Conservation (phyloP, 2,797 vertebrate species). For the Pyrocephalus nanus region DNA sequence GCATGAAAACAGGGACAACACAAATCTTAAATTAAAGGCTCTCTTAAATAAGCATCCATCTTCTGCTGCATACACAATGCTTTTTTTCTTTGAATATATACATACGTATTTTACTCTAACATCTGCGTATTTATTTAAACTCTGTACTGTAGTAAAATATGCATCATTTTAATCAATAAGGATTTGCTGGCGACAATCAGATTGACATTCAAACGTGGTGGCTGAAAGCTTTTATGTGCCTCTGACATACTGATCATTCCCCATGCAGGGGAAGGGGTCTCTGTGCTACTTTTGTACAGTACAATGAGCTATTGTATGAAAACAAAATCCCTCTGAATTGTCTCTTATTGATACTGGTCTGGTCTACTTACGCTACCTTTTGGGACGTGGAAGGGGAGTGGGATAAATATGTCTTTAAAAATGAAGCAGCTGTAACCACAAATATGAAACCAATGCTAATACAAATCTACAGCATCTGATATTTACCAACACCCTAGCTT, state of each 20-base stretch:
- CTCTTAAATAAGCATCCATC: slow-evolving; percentile 82
- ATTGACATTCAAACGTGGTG: slow-evolving; percentile 66
- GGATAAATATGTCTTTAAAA: slow-evolving; percentile 57
- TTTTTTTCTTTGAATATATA: slow-evolving; percentile 81
- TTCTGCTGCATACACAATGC: slow-evolving; percentile 77
- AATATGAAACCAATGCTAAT: slow-evolving; percentile 60
- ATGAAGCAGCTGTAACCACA: slow-evolving; percentile 68
- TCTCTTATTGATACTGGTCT: slow-evolving; percentile 56
- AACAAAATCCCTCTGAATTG: slow-evolving; percentile 56
- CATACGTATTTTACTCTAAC: slow-evolving; percentile 81
- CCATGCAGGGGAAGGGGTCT: slow-evolving; percentile 13
- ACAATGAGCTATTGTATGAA: slow-evolving; percentile 54
- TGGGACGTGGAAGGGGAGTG: slow-evolving; percentile 9
- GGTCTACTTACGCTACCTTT: slow-evolving; percentile 67
- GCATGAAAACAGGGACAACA: slow-evolving; percentile 77
- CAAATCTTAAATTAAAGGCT: slow-evolving; percentile 82
- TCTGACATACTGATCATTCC: slow-evolving; percentile 50
- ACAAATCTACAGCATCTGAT: slow-evolving; percentile 61
- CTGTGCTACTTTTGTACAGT: slow-evolving; percentile 60
- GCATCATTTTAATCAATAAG: slow-evolving; percentile 74
- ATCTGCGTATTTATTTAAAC: slow-evolving; percentile 80
- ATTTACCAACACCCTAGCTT: slow-evolving; percentile 56
- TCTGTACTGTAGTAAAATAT: slow-evolving; percentile 83
- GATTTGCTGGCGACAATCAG: slow-evolving; percentile 72
- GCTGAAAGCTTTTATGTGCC: slow-evolving; percentile 61